These are phyloP conservation scores for Acarapis woodi DNA, from an alignment of 1,140 invertebrate species.

Conservation along the genomic window DNA sequence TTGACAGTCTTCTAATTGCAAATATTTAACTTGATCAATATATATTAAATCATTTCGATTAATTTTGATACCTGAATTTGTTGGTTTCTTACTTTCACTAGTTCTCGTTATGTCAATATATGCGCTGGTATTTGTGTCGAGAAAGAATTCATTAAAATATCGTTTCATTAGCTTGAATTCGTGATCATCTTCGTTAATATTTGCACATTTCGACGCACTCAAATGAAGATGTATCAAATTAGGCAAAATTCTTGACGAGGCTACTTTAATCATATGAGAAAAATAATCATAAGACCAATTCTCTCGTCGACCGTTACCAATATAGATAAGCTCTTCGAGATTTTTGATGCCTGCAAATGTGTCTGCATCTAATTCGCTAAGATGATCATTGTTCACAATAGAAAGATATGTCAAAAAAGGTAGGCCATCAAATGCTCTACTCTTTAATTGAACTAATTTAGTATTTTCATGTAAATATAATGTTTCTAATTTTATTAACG, in stretches of 20 bases:
- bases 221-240: slow-evolving; percentile 6
- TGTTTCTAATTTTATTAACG: neutral
- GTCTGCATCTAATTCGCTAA: slow-evolving; percentile 1
- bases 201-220: neutral
- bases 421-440: slow-evolving; percentile 6
- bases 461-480: slow-evolving; percentile 5
- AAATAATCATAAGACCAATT: slow-evolving; percentile 1
- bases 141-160: neutral
- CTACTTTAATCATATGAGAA: neutral
- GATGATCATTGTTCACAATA: neutral
- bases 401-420: neutral
- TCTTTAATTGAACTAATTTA: neutral
- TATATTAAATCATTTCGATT: slow-evolving; percentile 5
- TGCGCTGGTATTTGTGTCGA: neutral
- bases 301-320: slow-evolving; percentile 1
- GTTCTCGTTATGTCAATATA: neutral
- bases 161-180: neutral
- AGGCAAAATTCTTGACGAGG: slow-evolving; percentile 2
- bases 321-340: slow-evolving; percentile 5
- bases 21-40: slow-evolving; percentile 4
- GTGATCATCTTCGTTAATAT: neutral
- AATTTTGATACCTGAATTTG: slow-evolving; percentile 3
- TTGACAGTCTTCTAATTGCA: slow-evolving; percentile 6
- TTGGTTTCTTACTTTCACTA: neutral
- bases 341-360: slow-evolving; percentile 4